phyloP scores from a whole-genome alignment of 2,888 invertebrate genomes.

The Portevinia maculata region DNA sequence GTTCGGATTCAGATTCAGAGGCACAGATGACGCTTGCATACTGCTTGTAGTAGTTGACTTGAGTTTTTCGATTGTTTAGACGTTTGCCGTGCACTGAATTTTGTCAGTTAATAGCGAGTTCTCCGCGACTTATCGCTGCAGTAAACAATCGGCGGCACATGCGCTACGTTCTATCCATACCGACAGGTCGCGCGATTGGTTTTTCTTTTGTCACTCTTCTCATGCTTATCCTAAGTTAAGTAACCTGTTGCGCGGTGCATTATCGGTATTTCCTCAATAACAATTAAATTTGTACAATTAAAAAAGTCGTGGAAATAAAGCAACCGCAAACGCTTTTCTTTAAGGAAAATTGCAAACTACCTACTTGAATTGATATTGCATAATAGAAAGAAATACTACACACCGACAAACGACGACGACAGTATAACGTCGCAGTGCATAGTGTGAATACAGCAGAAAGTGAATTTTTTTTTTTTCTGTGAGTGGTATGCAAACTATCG shows the following conservation, averaged over 20 bases:
- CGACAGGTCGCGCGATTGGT: constrained; percentile 60
- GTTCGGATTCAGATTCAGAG: constrained; percentile 17
- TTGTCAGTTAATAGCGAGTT: constrained; percentile 76
- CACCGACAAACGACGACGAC: constrained; percentile 41
- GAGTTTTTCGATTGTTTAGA: constrained; percentile 54
- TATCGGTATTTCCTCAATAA: constrained; percentile 39
- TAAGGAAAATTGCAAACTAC: constrained; percentile 13
- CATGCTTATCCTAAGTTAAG: constrained; percentile 17
- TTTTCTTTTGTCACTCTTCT: constrained; percentile 14
- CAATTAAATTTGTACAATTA: constrained; percentile 51
- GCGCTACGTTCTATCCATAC: constrained; percentile 76
- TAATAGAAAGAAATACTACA: constrained; percentile 62
- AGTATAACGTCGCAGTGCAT: constrained; percentile 43
- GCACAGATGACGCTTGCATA: constrained; percentile 50
- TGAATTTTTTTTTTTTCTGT: constrained; percentile 49
- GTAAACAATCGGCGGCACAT: constrained; percentile 77
- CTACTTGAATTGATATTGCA: constrained; percentile 55
- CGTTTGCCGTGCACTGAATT: constrained; percentile 50
- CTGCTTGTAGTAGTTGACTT: constrained; percentile 25
- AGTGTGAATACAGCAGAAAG: constrained; percentile 65
- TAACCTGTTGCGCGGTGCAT: constrained; percentile 42
- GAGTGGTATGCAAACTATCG: constrained; percentile 67
- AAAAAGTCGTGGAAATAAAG: constrained; percentile 46
- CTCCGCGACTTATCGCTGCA: constrained; percentile 77
- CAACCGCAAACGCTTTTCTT: constrained; percentile 42